Evolutionary conservation across 2,888 invertebrate genomes (phyloP).

Genomic region (Tipula lateralis): DNA sequence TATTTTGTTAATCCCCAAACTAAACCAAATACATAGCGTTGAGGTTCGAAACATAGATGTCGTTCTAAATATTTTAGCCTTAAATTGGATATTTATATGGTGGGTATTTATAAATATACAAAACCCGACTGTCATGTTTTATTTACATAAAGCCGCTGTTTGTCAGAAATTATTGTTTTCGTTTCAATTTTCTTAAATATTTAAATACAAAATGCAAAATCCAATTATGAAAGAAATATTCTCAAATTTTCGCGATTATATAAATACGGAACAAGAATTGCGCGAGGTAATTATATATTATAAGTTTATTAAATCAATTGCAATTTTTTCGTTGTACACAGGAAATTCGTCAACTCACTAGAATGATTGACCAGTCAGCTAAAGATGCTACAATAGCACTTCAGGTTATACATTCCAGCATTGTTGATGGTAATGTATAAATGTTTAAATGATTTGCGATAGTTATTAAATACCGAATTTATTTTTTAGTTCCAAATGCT

Average conservation of each 20-base stretch:
- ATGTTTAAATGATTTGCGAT: constrained; percentile 14
- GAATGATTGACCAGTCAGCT: constrained; percentile 69
- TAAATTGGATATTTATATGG: background rate
- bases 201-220: constrained; percentile 49
- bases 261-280: constrained; percentile 72
- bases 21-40: background rate
- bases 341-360: constrained; percentile 36
- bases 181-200: background rate
- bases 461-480: constrained; percentile 24
- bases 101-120: background rate
- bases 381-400: constrained; percentile 73
- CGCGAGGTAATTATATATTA: constrained; percentile 60
- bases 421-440: constrained; percentile 57
- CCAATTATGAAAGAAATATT: constrained; percentile 59
- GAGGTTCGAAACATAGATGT: background rate
- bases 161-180: background rate
- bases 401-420: constrained; percentile 75
- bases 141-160: background rate
- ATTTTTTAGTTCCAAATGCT: constrained; percentile 56
- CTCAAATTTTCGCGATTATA: constrained; percentile 68
- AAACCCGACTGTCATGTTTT: background rate
- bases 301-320: background rate
- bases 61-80: background rate
- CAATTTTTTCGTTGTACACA: constrained; percentile 21
- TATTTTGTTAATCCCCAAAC: too few relatives aligned